Evolutionary conservation across 2,797 vertebrate species (phyloP).

Genomic region (Spea hammondii): DNA sequence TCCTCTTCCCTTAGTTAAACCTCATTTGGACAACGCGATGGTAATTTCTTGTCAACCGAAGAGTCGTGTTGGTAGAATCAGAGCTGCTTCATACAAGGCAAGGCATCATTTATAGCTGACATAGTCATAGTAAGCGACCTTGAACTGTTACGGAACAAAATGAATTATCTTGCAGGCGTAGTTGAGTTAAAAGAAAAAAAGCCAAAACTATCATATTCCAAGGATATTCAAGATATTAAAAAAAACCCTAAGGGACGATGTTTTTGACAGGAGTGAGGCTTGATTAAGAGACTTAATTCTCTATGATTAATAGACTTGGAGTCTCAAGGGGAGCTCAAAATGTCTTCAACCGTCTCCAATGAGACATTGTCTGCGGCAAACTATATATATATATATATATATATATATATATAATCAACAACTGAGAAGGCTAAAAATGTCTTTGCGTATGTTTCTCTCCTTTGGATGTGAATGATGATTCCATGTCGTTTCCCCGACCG

Average conservation of each 20-base stretch:
- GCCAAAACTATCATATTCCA: slow-evolving; percentile 59
- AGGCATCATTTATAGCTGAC: slow-evolving; percentile 53
- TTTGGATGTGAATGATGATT: slow-evolving; percentile 19
- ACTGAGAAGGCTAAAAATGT: not conserved
- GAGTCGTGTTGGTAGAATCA: not conserved
- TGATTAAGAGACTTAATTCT: slow-evolving; percentile 71
- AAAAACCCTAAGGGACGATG: slow-evolving; percentile 59
- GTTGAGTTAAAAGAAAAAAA: slow-evolving; percentile 54
- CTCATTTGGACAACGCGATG: slow-evolving; percentile 21
- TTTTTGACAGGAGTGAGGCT: slow-evolving; percentile 59
- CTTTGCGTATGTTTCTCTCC: slow-evolving; percentile 23
- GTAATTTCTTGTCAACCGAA: slow-evolving; percentile 30
- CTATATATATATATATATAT: not conserved
- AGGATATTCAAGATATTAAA: slow-evolving; percentile 60
- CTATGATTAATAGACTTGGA: slow-evolving; percentile 64
- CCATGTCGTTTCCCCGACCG: not conserved
- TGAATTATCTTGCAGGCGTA: slow-evolving; percentile 55
- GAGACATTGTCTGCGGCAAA: slow-evolving; percentile 25
- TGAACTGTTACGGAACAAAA: slow-evolving; percentile 61
- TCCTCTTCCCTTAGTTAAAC: slow-evolving; percentile 38
- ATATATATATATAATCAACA: slow-evolving; percentile 14
- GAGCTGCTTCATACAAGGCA: slow-evolving; percentile 9
- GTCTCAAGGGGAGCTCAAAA: slow-evolving; percentile 29
- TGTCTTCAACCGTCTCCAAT: slow-evolving; percentile 48
- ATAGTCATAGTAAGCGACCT: slow-evolving; percentile 58